Conservation (phyloP, 2,888 invertebrate genomes). For the Phymatocera aterrima region DNA sequence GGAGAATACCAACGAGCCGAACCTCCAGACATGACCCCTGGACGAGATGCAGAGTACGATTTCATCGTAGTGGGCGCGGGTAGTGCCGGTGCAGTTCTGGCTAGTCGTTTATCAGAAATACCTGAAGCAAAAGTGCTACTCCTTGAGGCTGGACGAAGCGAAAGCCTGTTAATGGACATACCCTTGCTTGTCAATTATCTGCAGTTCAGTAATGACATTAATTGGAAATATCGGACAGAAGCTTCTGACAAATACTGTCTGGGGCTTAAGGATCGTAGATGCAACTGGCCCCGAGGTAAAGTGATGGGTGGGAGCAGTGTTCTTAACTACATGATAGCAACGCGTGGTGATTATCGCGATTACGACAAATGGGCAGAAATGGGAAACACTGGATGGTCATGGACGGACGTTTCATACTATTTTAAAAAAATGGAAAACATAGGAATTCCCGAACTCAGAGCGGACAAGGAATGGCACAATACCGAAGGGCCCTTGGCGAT, state of each 20-base stretch:
- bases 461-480: conserved; percentile 77
- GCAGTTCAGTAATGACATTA: conserved; percentile 81
- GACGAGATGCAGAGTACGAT: conserved; percentile 80
- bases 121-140: conserved; percentile 82
- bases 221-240: conserved; percentile 90
- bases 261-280: conserved; percentile 71
- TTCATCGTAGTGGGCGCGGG: conserved; percentile 89
- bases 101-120: conserved; percentile 84
- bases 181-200: conserved; percentile 85
- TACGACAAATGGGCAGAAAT: conserved; percentile 86
- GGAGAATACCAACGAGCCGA: conserved; percentile 76
- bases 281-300: conserved; percentile 79
- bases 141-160: conserved; percentile 83
- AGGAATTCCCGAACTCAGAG: conserved; percentile 48
- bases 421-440: conserved; percentile 88
- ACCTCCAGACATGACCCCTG: conserved; percentile 76
- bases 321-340: conserved; percentile 89
- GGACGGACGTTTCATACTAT: conserved; percentile 83
- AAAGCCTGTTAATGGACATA: conserved; percentile 85
- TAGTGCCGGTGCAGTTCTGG: conserved; percentile 86
- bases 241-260: conserved; percentile 84
- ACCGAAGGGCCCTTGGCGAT: conserved; percentile 79
- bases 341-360: conserved; percentile 83
- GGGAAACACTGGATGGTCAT: conserved; percentile 87
- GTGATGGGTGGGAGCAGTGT: conserved; percentile 89